Base-by-base conservation (phyloP, 2,797 vertebrate species). In the Propithecus perrieri region DNA sequence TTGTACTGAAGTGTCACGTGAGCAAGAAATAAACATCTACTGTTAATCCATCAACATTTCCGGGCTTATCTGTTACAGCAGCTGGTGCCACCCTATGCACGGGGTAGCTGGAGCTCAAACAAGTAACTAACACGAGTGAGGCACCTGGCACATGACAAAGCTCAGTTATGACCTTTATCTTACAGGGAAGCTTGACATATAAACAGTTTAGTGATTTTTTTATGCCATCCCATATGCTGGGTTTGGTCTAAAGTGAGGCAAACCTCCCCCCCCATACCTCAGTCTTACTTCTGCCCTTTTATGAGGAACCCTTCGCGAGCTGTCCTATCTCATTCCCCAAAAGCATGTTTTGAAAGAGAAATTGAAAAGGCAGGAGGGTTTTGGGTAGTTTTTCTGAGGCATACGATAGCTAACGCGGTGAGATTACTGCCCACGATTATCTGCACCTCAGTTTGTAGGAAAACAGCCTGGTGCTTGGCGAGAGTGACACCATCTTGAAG, bases 231-330 rank as follows among this genome's bases (percentile, higher is more conserved):
- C 93, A 72, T 46, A 69, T 48, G 63, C 4, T 67, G 53, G 79
- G 14, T 83, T 81, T 96, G 91, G 55, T 78, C 48, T 91, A 75
- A 87, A 94, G 85, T 24, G 65, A 94, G 4, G 41, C 26, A 38
- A 57, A 41, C 28, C 61, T 83, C 33, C n/a, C 74, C 48, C 35
- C 43, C 26, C 17, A 43, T 4, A n/a, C 18, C 14, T 46, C 28
- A 4, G 65, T 78, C 79, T 93, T 76, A 9, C 33, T 30, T 79
- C 22, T 30, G 48, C n/a, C 69, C 50, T 65, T 57, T 55, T 55
- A 75, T 33, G 38, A 24, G 17, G 75, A 72, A 41, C 28, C 65
- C 26, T 61, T 53, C 75, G 26, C 5, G 4, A 12, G 14, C 30
- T 22, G 3, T 24, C 85, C 72, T 35, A 13, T 10, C 55, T 75